A percentile compares a stretch with the other conserved stretches of the same genome.
These are phyloP conservation scores for Gallinago nigripennis DNA, from an alignment of 2,797 vertebrate genomes.

Conservation along the genomic window DNA sequence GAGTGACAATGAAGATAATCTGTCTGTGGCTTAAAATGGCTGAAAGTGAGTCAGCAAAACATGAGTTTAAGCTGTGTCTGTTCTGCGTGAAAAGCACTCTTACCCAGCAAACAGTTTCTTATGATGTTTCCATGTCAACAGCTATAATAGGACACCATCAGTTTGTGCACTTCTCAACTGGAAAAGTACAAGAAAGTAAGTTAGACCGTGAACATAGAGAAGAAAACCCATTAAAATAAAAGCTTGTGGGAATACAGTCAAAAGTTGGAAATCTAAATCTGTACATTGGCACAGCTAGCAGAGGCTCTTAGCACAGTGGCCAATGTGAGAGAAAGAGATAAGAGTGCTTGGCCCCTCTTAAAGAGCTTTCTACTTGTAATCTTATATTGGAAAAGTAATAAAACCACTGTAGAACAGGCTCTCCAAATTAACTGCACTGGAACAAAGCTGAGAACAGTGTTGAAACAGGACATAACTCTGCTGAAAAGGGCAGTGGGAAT, in stretches of 20 bases:
- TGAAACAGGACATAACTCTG: background rate
- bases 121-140: conserved; percentile 51
- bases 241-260: background rate
- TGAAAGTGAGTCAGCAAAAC: conserved; percentile 57
- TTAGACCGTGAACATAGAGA: background rate
- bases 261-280: background rate
- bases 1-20: background rate
- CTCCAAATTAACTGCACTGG: background rate
- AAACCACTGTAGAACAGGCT: background rate
- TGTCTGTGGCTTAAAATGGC: conserved; percentile 50
- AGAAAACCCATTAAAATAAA: background rate
- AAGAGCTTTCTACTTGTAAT: background rate
- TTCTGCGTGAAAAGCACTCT: background rate
- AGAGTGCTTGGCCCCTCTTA: background rate
- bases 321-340: background rate
- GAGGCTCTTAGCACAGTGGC: background rate
- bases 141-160: background rate
- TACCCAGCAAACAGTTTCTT: background rate
- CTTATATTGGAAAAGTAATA: background rate
- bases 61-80: conserved; percentile 14
- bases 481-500: background rate
- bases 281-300: background rate
- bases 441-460: background rate
- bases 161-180: background rate
- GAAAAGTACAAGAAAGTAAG: background rate